phyloP scores from a whole-genome alignment of 2,888 invertebrate genomes.

The Frankliniella intonsa region DNA sequence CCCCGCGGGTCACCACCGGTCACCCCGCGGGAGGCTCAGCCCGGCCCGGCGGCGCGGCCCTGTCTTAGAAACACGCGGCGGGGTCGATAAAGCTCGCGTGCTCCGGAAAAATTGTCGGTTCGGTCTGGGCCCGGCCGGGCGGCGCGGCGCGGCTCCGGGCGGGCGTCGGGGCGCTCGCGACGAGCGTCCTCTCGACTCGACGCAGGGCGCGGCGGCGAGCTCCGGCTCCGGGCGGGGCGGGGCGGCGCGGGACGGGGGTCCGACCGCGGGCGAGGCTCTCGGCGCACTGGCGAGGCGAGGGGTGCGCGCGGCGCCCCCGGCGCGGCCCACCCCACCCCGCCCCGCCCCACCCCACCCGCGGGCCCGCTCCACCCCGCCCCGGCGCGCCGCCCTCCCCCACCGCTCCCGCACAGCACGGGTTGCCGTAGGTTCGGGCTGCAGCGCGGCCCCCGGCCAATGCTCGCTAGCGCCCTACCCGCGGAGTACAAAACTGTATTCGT shows the following conservation, averaged over 20 bases:
- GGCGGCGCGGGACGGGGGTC: background rate
- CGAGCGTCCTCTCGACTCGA: too few species aligned
- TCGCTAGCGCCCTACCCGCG: too few species aligned
- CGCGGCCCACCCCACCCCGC: background rate
- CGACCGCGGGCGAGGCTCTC: background rate
- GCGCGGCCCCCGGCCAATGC: too few species aligned
- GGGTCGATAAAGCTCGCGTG: slow-evolving; percentile 14
- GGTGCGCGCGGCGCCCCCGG: background rate
- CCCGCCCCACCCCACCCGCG: background rate
- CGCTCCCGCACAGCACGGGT: background rate
- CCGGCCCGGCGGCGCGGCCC: background rate
- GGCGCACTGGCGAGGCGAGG: background rate
- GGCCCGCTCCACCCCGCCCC: background rate
- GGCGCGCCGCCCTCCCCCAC: background rate
- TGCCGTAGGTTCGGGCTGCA: background rate
- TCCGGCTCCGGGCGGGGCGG: background rate
- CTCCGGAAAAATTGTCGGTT: slow-evolving; percentile 14
- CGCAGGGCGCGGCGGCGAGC: background rate
- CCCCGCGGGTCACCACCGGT: background rate
- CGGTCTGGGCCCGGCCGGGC: background rate
- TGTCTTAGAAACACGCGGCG: background rate
- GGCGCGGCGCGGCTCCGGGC: background rate
- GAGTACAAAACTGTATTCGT: too few species aligned
- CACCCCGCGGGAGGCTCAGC: background rate
- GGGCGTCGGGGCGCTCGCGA: background rate